Evolutionary conservation across 2,888 invertebrate species (phyloP).

Genomic region (Epistrophella euchroma): DNA sequence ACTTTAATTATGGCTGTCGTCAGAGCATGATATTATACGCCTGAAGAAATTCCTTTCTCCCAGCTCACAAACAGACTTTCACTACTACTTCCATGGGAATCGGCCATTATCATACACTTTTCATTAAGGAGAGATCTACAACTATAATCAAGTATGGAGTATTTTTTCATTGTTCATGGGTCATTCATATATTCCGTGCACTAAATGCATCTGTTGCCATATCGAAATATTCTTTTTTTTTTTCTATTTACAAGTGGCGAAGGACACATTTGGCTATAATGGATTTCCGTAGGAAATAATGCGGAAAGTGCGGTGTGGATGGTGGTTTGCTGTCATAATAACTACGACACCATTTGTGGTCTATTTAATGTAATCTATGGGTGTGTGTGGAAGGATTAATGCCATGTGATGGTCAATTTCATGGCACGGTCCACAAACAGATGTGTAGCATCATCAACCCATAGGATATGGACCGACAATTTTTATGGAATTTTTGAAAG

Average conservation of each 20-base stretch:
- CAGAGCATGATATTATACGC: slow-evolving; percentile 57
- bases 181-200: slow-evolving; percentile 19
- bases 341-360: slow-evolving; percentile 33
- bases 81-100: neutral
- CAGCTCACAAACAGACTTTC: slow-evolving; percentile 27
- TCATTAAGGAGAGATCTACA: slow-evolving; percentile 8
- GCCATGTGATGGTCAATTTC: slow-evolving; percentile 34
- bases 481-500: slow-evolving; percentile 26
- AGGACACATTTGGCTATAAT: slow-evolving; percentile 34
- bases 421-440: slow-evolving; percentile 6
- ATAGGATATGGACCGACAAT: slow-evolving; percentile 10
- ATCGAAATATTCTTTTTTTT: neutral
- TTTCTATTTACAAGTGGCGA: slow-evolving; percentile 14
- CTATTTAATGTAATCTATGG: slow-evolving; percentile 29
- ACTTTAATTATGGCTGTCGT: slow-evolving; percentile 39
- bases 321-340: slow-evolving; percentile 14
- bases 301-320: slow-evolving; percentile 22
- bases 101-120: slow-evolving; percentile 9
- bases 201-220: slow-evolving; percentile 41
- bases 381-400: slow-evolving; percentile 10
- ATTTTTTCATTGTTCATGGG: slow-evolving; percentile 27
- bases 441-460: slow-evolving; percentile 17
- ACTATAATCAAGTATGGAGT: neutral
- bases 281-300: slow-evolving; percentile 33
- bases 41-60: slow-evolving; percentile 28